Base-by-base conservation (phyloP, 2,888 invertebrate species). In the Euzetes globulus region DNA sequence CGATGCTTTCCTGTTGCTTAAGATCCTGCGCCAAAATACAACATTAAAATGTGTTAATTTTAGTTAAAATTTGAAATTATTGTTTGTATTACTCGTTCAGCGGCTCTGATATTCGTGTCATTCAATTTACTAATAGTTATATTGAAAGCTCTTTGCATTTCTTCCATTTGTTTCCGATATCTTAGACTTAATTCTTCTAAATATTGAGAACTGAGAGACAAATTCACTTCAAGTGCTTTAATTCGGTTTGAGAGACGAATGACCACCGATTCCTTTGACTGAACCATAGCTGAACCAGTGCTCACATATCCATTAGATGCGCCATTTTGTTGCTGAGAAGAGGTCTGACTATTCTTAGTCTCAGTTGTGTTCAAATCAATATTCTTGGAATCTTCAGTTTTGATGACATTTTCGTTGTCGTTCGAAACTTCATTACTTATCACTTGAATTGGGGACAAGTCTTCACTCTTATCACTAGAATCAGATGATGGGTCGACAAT, bases 101-200 rank as follows among this genome's bases (percentile, higher is more conserved):
- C 87, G 77, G 87, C 87, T 78, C 87, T 88, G 70, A 78, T 79
- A 3, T 82, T 80, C 3, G 81, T 81, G 72, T 82, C 82, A 68
- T 81, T 81, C 6, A 84, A 86, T 71, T 88, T 87, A 29, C 86
- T 85, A 45, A 92, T 86, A 87, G 84, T 84, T 71, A 80, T 81
- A 77, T 84, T 83, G 52, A 84, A 80, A 52, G 81, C 80, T 71
- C 77, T 85, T 82, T 94, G 93, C 88, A 95, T 90, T 81, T 96
- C 96, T 83, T 97, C 96, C 71, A 95, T 94, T 85, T 97, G 96
- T 80, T 92, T 93, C 82, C 94, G 94, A 84, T 97, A 98, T 19
- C 95, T 87, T 74, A 91, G 88, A 83, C 96, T 96, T 79, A 99
- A 85, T 82, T 98, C 97, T 83, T 97, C 97, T 78, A 99, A 85